phyloP scores from a whole-genome alignment of 2,113 vertebrate genomes.

The Oplegnathus fasciatus region DNA sequence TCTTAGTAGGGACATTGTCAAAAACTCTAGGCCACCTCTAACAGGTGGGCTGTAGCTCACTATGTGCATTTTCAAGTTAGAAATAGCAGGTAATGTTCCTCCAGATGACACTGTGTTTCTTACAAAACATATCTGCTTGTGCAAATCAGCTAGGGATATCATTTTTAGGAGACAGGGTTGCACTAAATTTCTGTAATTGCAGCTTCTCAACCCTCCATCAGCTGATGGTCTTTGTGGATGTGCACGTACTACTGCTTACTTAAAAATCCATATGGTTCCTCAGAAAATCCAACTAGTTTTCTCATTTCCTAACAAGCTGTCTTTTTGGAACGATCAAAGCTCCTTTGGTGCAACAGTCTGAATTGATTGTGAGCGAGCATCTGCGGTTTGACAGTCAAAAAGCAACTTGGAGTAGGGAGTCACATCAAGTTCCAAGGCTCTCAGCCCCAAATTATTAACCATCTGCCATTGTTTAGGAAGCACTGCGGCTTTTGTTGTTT shows the following conservation, averaged over 20 bases:
- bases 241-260: background rate
- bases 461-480: slow-evolving; percentile 47
- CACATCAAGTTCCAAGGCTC: slow-evolving; percentile 13
- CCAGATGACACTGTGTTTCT: no score
- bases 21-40: no score
- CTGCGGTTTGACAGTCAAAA: slow-evolving; percentile 19
- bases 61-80: no score
- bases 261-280: slow-evolving; percentile 19
- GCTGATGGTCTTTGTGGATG: background rate
- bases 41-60: no score
- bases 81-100: no score
- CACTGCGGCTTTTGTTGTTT: background rate
- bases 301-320: slow-evolving; percentile 35
- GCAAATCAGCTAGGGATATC: no score
- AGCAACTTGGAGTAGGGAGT: slow-evolving; percentile 16
- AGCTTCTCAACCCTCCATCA: slow-evolving; percentile 8
- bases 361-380: slow-evolving; percentile 35
- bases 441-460: slow-evolving; percentile 29
- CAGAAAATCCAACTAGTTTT: slow-evolving; percentile 11
- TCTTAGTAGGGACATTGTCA: no score
- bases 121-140: no score
- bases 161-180: no score
- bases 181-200: background rate
- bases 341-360: slow-evolving; percentile 19
- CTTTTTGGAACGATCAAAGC: slow-evolving; percentile 2